Evolutionary conservation across 1,140 invertebrate species (phyloP).

Genomic region (Habropoda laboriosa): DNA sequence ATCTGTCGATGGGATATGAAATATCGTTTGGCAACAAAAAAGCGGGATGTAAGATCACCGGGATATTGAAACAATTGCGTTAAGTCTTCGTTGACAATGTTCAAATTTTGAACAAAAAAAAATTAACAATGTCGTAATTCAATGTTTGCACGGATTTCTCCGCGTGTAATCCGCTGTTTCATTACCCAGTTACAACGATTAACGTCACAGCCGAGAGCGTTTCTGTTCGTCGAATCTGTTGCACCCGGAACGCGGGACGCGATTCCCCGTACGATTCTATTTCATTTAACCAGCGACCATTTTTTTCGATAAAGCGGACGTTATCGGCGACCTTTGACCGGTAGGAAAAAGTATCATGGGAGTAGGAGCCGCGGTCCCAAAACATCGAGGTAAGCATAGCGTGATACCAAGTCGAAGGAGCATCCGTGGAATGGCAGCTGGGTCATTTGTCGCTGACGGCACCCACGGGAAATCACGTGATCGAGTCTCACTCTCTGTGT

Average conservation of each 20-base stretch:
- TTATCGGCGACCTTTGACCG: conserved; percentile 26
- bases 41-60: too few relatives aligned
- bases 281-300: not conserved
- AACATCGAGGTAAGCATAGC: conserved; percentile 61
- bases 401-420: conserved; percentile 64
- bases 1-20: too few relatives aligned
- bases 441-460: conserved; percentile 77
- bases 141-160: too few relatives aligned
- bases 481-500: conserved; percentile 76
- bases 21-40: too few relatives aligned
- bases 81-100: too few relatives aligned
- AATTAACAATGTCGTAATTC: too few relatives aligned
- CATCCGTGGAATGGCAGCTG: conserved; percentile 61
- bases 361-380: conserved; percentile 31
- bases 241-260: too few relatives aligned
- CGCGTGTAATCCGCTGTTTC: not conserved
- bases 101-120: too few relatives aligned
- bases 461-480: conserved; percentile 81
- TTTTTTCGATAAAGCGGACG: conserved; percentile 26
- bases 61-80: too few relatives aligned
- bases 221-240: too few relatives aligned
- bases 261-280: not conserved
- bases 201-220: too few relatives aligned
- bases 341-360: conserved; percentile 55
- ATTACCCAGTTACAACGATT: too few relatives aligned